Evolutionary conservation across 2,888 invertebrate species (phyloP).

Genomic region (Gasteruption jaculator): DNA sequence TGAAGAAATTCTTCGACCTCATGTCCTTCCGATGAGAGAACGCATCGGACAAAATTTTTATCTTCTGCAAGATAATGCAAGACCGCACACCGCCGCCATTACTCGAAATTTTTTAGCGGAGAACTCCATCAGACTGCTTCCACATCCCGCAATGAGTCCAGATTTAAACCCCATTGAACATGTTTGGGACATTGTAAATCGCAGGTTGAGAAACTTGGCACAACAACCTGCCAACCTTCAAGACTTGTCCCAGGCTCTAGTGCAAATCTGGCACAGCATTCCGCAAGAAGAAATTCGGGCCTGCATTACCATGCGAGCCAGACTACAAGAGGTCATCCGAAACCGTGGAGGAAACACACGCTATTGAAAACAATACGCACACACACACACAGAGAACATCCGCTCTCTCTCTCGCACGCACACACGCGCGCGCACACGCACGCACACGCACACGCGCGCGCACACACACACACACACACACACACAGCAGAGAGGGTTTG

Average conservation of each 20-base stretch:
- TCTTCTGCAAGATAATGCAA: constrained; percentile 23
- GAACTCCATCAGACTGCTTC: constrained; percentile 11
- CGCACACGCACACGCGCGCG: not conserved
- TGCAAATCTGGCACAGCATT: constrained; percentile 1
- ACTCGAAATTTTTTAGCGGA: constrained; percentile 15
- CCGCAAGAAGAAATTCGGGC: constrained; percentile 8
- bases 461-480: constrained; percentile 5
- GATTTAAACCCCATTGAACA: constrained; percentile 21
- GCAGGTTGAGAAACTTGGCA: constrained; percentile 13
- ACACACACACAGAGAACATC: not conserved
- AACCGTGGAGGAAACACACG: constrained; percentile 15
- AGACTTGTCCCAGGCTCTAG: not conserved
- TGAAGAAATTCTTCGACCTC: constrained; percentile 15
- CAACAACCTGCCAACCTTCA: constrained; percentile 9
- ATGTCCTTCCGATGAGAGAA: constrained; percentile 11
- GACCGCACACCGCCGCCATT: constrained; percentile 14
- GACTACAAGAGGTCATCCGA: constrained; percentile 8
- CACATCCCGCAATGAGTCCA: constrained; percentile 18
- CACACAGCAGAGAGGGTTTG: not conserved
- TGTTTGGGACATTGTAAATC: constrained; percentile 17
- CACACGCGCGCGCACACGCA: not conserved
- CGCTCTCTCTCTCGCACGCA: not conserved
- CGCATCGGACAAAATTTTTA: constrained; percentile 12
- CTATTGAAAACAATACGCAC: constrained; percentile 9
- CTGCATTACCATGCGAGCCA: constrained; percentile 17